Evolutionary conservation across 2,113 vertebrate genomes (phyloP), one percentile per base, ranked within the genome.

Genomic region (Castor canadensis): DNA sequence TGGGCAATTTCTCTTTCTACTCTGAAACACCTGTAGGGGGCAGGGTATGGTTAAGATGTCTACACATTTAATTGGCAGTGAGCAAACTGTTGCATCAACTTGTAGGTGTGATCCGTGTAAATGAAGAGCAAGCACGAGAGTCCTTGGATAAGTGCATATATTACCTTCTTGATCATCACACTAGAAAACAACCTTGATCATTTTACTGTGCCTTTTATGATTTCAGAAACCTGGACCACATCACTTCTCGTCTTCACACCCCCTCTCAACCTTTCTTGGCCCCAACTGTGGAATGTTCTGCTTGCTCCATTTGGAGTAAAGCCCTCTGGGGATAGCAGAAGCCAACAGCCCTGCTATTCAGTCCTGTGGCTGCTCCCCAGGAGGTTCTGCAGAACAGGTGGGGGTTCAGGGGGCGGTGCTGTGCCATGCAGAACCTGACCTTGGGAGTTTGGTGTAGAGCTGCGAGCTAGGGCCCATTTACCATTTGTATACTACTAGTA

Each of bases 71-170:
- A 38, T 22, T 69, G 45, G 38, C 12, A 3, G 24, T 16, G 11
- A 76, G 40, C 49, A 49, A 43, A 72, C n/a, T 9, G 58, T 45
- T 20, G 7, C 38, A 0, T 32, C 38, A 11, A 47, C 2, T 62
- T 79, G 56, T 32, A 1, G 58, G 11, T 62, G 22, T n/a, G 89
- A 16, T 2, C 35, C 1, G 0, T 47, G 69, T 3, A 9, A 26
- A 49, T 16, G 17, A 15, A 4, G 52, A 54, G 49, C 13, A 38
- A 0, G 4, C 6, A 2, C 6, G 45, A 7, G n/a, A 45, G 64
- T 17, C 32, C 17, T n/a, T 16, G 43, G 17, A 32, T 12, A 32
- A 24, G 20, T 4, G 0, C 9, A 1, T 12, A 1, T 1, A 1
- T 47, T 20, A 35, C 69, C 9, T 67, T 22, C 54, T 54, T 24